Conservation (phyloP, 2,888 invertebrate genomes). For the Cephus runcator region DNA sequence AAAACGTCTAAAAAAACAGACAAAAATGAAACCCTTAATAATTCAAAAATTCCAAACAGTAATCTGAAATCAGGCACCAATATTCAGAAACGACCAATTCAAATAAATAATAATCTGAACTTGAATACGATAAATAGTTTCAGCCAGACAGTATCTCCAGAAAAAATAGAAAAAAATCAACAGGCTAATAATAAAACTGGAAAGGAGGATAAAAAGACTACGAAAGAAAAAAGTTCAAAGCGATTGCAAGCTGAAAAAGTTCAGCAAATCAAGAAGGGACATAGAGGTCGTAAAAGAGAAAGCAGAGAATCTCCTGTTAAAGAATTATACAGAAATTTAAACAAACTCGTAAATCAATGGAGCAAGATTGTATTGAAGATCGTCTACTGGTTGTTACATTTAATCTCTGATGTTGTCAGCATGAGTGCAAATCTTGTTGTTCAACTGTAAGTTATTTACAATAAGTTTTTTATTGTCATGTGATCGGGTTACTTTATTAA, state of each 20-base stretch:
- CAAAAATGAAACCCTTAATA: slow-evolving; percentile 61
- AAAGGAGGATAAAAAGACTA: slow-evolving; percentile 67
- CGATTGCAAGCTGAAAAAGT: slow-evolving; percentile 65
- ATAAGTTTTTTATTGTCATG: slow-evolving; percentile 2
- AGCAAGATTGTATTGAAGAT: slow-evolving; percentile 70
- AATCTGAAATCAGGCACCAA: slow-evolving; percentile 44
- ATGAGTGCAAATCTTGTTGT: slow-evolving; percentile 79
- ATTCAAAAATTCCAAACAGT: slow-evolving; percentile 62
- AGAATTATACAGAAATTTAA: slow-evolving; percentile 60
- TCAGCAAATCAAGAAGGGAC: slow-evolving; percentile 68
- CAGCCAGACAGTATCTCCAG: slow-evolving; percentile 50
- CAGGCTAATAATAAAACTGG: slow-evolving; percentile 67
- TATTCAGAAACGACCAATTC: slow-evolving; percentile 53
- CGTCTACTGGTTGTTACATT: slow-evolving; percentile 80
- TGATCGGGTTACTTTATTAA: neutral
- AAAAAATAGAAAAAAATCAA: slow-evolving; percentile 58
- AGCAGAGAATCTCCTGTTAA: slow-evolving; percentile 59
- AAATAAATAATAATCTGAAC: slow-evolving; percentile 57
- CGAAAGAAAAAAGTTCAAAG: slow-evolving; percentile 63
- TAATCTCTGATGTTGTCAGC: slow-evolving; percentile 83
- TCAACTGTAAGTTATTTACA: slow-evolving; percentile 73
- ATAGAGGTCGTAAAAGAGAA: slow-evolving; percentile 67
- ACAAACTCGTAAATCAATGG: slow-evolving; percentile 69
- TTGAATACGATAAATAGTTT: slow-evolving; percentile 52
- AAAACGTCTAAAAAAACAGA: slow-evolving; percentile 50